These are phyloP conservation scores for Elaeidobius kamerunicus DNA, from an alignment of 2,888 invertebrate species.

Conservation along the genomic window DNA sequence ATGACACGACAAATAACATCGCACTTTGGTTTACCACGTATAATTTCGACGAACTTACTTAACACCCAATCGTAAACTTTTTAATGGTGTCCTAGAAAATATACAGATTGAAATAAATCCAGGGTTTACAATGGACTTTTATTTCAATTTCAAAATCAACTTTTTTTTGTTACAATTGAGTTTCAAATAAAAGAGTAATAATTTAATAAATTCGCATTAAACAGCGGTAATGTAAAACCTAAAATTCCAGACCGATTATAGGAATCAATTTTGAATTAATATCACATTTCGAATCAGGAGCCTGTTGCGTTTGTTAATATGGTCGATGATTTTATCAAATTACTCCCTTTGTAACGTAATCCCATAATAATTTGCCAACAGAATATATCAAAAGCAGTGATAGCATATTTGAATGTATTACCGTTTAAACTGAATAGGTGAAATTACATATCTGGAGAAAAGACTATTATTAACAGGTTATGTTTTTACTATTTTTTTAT, in stretches of 20 bases:
- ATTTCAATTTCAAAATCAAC: no score
- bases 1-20: background rate
- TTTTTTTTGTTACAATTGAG: no score
- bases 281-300: background rate
- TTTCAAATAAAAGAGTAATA: no score
- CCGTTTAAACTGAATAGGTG: background rate
- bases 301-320: slow-evolving; percentile 6
- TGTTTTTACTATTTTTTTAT: no score
- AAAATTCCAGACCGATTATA: background rate
- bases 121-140: background rate
- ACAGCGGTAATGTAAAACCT: background rate
- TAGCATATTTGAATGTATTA: background rate
- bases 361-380: background rate
- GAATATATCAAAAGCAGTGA: background rate
- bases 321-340: slow-evolving; percentile 3
- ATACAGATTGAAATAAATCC: background rate
- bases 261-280: slow-evolving; percentile 1
- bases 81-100: background rate
- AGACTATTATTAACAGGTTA: no score
- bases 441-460: background rate
- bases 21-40: background rate
- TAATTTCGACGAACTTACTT: background rate
- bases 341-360: slow-evolving; percentile 5
- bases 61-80: background rate
- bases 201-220: no score